A percentile compares a stretch with the other conserved stretches of the same genome.
Conservation (phyloP, 2,797 vertebrate genomes). For the Allobates femoralis region DNA sequence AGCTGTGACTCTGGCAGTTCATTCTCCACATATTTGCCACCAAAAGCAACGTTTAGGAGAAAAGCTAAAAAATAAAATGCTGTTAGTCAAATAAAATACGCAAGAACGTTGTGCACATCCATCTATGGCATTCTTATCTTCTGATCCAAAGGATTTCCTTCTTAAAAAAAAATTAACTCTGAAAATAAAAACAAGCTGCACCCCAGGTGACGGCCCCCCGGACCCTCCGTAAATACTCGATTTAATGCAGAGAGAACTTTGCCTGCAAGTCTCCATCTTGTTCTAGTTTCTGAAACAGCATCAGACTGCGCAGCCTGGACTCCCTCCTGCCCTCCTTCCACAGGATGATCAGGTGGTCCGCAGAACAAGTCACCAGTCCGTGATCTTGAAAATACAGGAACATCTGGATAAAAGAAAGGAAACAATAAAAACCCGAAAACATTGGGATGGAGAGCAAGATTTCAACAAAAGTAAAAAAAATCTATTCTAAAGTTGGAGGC, state of each 20-base stretch:
- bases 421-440: background rate
- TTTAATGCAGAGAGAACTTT: slow-evolving; percentile 62
- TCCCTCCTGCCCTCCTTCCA: slow-evolving; percentile 93
- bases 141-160: background rate
- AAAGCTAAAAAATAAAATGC: background rate
- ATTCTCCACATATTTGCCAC: background rate
- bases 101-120: background rate
- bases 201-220: background rate
- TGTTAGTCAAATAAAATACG: background rate
- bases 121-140: background rate
- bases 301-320: slow-evolving; percentile 87
- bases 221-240: too few species aligned
- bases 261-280: slow-evolving; percentile 79
- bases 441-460: background rate
- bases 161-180: slow-evolving; percentile 19
- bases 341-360: slow-evolving; percentile 92
- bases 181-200: slow-evolving; percentile 24
- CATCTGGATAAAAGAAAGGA: slow-evolving; percentile 81
- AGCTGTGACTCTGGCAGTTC: background rate
- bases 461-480: too few species aligned
- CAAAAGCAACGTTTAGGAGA: background rate
- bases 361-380: slow-evolving; percentile 90
- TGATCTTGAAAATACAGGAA: slow-evolving; percentile 88
- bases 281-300: slow-evolving; percentile 89
- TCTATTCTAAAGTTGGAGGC: too few species aligned